Evolutionary conservation across 2,888 invertebrate species (phyloP), one percentile per base, ranked within the genome.

Genomic region (Pristionchus entomophagus): DNA sequence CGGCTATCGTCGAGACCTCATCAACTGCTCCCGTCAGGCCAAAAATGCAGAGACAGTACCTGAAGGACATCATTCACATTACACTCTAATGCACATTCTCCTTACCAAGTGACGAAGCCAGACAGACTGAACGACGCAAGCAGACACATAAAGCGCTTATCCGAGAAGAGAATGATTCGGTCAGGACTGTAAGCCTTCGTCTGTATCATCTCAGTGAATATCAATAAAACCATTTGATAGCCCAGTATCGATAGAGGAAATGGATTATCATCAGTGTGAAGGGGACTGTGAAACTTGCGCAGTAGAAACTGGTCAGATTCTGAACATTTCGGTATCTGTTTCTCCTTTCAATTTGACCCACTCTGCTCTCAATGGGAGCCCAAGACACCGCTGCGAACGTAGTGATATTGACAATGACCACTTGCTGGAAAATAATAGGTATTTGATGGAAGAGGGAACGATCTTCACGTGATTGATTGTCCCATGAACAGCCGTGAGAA

Each of bases 181-280:
- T 73, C 73, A 0, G 73, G 73, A 45, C 73, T 73, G 56, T 14
- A 22, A 22, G 5, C n/a, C n/a, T n/a, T n/a, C n/a, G n/a, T n/a
- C n/a, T n/a, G n/a, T n/a, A n/a, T n/a, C n/a, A n/a, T n/a, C n/a
- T n/a, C n/a, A 73, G 14, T 45, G 19, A 65, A 6, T 10, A 19
- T 5, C 8, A 32, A 35, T 22, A 14, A 35, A 26, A 65, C 65
- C 65, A 35, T 65, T 65, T 65, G 65, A 73, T 73, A 26, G 73
- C 41, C 73, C 73, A 73, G 45, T 73, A 73, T 41, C 73, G 73
- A 45, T 73, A 73, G n/a, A 73, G 73, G 41, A 73, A 73, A 26
- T 73, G 73, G 14, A 73, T 73, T 22, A 73, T 73, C 73, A 73
- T 73, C 2, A 73, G 26, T 0, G 73, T 73, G 26, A 73, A 73